These are phyloP conservation scores for Tauraco erythrolophus DNA, from an alignment of 2,113 vertebrate genomes.

Conservation along the genomic window DNA sequence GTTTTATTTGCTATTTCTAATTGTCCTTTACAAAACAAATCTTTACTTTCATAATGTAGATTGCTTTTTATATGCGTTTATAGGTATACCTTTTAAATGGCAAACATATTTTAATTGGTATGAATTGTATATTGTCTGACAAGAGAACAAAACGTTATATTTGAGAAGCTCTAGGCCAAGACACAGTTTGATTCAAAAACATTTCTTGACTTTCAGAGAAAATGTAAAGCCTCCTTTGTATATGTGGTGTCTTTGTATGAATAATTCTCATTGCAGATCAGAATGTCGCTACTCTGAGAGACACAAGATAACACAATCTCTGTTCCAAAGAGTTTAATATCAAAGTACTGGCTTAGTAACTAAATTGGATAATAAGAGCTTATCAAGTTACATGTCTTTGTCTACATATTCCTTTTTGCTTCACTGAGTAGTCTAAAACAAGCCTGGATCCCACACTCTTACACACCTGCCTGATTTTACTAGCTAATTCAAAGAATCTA, in stretches of 20 bases:
- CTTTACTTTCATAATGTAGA: neutral
- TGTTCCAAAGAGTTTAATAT: neutral
- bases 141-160: neutral
- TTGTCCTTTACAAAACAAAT: neutral
- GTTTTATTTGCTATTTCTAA: neutral
- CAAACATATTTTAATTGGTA: neutral
- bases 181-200: neutral
- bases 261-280: neutral
- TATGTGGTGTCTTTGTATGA: neutral
- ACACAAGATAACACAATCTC: neutral
- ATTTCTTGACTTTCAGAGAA: neutral
- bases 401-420: neutral
- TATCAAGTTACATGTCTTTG: neutral
- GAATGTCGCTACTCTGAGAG: neutral
- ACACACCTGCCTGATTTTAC: neutral
- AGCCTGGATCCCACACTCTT: neutral
- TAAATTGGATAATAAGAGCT: neutral
- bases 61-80: neutral
- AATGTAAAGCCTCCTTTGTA: neutral
- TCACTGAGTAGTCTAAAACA: neutral
- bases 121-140: neutral
- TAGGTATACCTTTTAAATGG: neutral
- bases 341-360: neutral
- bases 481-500: conserved; percentile 7
- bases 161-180: neutral